These are phyloP conservation scores for Dermochelys coriacea DNA, from an alignment of 2,797 vertebrate genomes.

Conservation along the genomic window DNA sequence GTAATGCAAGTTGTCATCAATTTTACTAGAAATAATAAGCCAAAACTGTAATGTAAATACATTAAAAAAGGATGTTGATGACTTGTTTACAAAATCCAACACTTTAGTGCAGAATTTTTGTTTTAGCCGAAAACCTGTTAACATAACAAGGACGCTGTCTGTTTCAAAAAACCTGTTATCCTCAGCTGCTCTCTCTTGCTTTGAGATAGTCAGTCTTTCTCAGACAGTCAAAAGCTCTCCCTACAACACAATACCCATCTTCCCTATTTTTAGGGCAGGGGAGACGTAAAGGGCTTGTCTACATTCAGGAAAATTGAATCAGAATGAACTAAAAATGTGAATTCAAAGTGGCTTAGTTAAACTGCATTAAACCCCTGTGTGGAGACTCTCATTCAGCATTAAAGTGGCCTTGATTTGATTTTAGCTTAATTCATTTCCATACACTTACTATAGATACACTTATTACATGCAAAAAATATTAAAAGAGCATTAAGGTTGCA, in stretches of 20 bases:
- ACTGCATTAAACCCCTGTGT: neutral
- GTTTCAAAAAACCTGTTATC: neutral
- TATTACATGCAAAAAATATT: neutral
- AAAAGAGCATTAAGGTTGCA: neutral
- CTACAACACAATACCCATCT: neutral
- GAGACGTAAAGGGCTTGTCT: neutral
- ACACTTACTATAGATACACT: neutral
- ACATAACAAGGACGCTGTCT: neutral
- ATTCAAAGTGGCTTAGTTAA: neutral
- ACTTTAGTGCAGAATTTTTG: constrained; percentile 25
- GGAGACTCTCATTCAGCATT: neutral
- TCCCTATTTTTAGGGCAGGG: fast-evolving
- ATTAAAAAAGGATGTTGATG: constrained; percentile 47
- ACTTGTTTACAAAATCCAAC: constrained; percentile 52
- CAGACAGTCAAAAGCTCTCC: neutral
- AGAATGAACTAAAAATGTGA: neutral
- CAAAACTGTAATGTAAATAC: constrained; percentile 24
- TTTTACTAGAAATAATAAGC: constrained; percentile 45
- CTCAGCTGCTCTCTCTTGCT: neutral
- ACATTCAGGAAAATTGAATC: neutral
- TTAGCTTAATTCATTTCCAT: neutral
- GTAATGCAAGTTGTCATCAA: constrained; percentile 20
- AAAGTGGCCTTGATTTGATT: neutral
- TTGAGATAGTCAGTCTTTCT: neutral
- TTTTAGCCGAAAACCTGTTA: constrained; percentile 30